Base-by-base conservation (phyloP, 2,797 vertebrate species). In the Crocidura indochinensis region DNA sequence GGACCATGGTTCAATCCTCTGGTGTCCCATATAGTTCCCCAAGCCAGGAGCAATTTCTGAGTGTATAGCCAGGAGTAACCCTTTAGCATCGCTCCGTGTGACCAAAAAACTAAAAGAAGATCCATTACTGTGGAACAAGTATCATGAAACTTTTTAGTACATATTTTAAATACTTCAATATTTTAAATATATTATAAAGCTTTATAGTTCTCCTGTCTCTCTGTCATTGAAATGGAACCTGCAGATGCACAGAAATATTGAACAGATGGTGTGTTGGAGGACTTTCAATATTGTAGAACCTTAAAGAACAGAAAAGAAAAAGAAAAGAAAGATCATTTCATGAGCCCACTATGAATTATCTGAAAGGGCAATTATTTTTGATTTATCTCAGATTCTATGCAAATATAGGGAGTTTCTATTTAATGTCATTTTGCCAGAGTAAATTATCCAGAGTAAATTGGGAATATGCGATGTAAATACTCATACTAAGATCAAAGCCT, bases 361-460 rank as follows among this genome's bases (percentile, higher is more conserved):
- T 95, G 92, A 91, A 94, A 97, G 84, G 84, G 69, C 75, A 94
- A 94, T 94, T 97, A 86, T 95, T 96, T 96, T 96, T 95, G 74
- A 91, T 90, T 93, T 89, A 92, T 94, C 91, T 94, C 83, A 81
- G 19, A 24, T 88, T 75, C 24, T 24, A 44, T 87, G 69, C 51
- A 93, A 96, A 77, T 24, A 83, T n/a, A 92, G 80, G 87, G 74
- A 85, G 77, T 94, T 94, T 93, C 74, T 72, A 88, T 82, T 74
- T 90, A 81, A 86, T 90, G 53, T 65, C 29, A 91, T 91, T 91
- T 92, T 93, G 51, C 65, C 72, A 94, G 65, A 88, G 29, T 38
- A 38, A 62, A 91, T 29, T 67, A 78, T 88, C 56, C 6, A 78
- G 90, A 90, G 71, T 44, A 84, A 88, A 74, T 56, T 51, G 46